These are phyloP conservation scores for Lapara coniferarum DNA, from an alignment of 2,888 invertebrate genomes.

Conservation along the genomic window DNA sequence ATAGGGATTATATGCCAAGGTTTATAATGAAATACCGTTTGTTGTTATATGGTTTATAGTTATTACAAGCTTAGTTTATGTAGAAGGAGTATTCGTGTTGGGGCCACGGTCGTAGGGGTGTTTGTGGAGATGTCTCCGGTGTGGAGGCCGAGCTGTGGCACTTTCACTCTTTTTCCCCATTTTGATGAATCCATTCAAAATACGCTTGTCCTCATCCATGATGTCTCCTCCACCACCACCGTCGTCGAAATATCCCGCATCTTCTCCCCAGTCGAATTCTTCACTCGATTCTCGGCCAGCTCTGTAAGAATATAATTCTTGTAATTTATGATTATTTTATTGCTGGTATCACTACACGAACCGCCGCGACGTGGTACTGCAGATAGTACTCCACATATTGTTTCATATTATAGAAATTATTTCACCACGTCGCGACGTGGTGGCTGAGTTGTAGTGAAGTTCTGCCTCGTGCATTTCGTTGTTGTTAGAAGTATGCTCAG, in stretches of 20 bases:
- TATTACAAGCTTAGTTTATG: slow-evolving; percentile 36
- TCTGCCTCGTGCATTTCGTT: no score
- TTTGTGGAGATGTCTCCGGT: slow-evolving; percentile 80
- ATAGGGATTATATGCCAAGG: slow-evolving; percentile 9
- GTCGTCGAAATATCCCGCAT: slow-evolving; percentile 65
- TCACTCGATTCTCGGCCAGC: slow-evolving; percentile 61
- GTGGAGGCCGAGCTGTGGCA: slow-evolving; percentile 56
- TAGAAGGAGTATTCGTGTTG: slow-evolving; percentile 39
- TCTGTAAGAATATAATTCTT: slow-evolving; percentile 41
- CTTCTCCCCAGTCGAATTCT: slow-evolving; percentile 62
- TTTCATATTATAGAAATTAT: no score
- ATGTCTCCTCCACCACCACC: slow-evolving; percentile 64
- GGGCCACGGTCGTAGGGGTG: slow-evolving; percentile 80
- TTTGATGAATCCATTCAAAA: slow-evolving; percentile 45
- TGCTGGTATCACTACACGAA: no score
- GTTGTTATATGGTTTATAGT: slow-evolving; percentile 37
- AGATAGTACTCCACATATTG: no score
- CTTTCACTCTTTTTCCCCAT: slow-evolving; percentile 43
- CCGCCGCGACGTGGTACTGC: no score
- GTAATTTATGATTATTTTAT: no score
- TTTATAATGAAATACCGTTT: slow-evolving; percentile 44
- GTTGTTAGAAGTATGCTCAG: no score
- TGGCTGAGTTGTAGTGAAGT: background rate
- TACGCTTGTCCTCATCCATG: slow-evolving; percentile 64
- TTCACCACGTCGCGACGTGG: no score